Base-by-base conservation (phyloP, 1,140 invertebrate species). In the Aphelenchoides besseyi region DNA sequence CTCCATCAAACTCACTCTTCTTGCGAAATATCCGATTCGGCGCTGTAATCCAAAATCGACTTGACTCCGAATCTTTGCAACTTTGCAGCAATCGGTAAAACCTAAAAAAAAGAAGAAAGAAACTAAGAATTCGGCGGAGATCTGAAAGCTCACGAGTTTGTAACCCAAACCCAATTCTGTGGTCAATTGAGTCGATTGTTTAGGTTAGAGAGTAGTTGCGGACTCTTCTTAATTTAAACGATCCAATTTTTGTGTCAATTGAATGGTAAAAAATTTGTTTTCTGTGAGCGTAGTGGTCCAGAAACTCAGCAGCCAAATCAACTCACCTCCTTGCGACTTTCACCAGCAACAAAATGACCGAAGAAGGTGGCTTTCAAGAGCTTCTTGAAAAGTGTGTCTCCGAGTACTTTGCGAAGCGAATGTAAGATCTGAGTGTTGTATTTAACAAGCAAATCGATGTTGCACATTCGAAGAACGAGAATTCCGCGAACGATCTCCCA, bases 331-430 rank as follows among this genome's bases (percentile, higher is more conserved):
- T 89, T 88, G 83, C 92, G 91, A 86, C 94, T 91, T 86, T 95
- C 92, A 18, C 94, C 94, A 52, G 93, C 94, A 29, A 99, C 95
- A 87, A 99, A 99, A 86, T 98, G 96, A 9, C 95, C 95, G 85
- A 97, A 99, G 87, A 98, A 96, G 23, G 95, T 95, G 1, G 89
- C 87, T 85, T 94, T 94, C 92, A 98, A 96, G 41, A 95, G 73
- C n/a, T 86, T 78, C 18, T 90, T 89, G 86, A 98, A 98, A 5
- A 98, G 83, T 71, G 85, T 88, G 77, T 92, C 89, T 1, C 96
- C 95, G 37, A 98, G 84, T n/a, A 97, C 63, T 73, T 87, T 87
- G 73, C 91, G 89, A 12, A 89, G 87, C 12, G 92, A 73, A 87
- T 92, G 93, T 90, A 98, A 92, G 30, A 98, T 94, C 90, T 91